Percentiles rank a stretch among this genome's conserved stretches.
phyloP scores from a whole-genome alignment of 2,797 vertebrate genomes.

The Halcyon badia region DNA sequence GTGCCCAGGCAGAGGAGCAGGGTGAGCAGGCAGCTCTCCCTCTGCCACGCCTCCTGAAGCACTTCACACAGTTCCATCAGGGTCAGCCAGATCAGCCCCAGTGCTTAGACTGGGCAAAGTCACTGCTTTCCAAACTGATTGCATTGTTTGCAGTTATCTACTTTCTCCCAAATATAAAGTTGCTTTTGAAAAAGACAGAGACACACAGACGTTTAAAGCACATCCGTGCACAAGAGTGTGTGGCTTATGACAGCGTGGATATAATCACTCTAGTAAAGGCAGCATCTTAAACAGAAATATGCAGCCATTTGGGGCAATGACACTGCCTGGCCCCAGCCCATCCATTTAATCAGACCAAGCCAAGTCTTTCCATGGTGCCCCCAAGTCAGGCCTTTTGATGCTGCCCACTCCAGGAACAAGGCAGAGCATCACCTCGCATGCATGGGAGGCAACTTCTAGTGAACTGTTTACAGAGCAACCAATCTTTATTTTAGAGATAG shows the following conservation, averaged over 20 bases:
- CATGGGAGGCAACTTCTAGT: neutral
- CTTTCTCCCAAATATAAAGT: neutral
- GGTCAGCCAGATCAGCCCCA: neutral
- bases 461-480: neutral
- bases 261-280: neutral
- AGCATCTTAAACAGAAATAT: neutral
- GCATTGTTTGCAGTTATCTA: neutral
- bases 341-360: neutral
- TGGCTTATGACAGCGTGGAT: neutral
- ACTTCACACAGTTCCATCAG: neutral
- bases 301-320: constrained; percentile 8
- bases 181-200: neutral
- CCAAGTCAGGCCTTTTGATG: neutral
- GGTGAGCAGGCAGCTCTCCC: neutral
- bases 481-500: constrained; percentile 52
- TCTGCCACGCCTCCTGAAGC: neutral
- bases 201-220: neutral
- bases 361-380: neutral
- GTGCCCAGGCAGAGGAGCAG: neutral
- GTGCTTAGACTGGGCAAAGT: neutral
- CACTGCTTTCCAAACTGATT: neutral
- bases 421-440: neutral
- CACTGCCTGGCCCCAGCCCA: neutral
- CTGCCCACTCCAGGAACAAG: neutral
- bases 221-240: fast-evolving